Conservation (phyloP, 2,797 vertebrate species). For the Merluccius polli region DNA sequence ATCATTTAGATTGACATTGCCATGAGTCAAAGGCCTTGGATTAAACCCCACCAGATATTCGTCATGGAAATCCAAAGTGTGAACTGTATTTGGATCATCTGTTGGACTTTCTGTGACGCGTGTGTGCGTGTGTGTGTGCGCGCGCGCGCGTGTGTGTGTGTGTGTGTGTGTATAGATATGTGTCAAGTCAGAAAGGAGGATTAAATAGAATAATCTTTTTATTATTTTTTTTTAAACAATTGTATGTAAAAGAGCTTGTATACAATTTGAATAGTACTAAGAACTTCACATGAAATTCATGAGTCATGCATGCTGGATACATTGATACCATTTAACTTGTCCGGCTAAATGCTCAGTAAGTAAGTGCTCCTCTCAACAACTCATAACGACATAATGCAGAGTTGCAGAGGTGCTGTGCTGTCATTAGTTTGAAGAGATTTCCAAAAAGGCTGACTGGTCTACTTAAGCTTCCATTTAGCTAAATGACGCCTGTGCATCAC, state of each 20-base stretch:
- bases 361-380: not conserved
- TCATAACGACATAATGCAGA: not conserved
- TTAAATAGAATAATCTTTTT: not conserved
- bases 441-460: not conserved
- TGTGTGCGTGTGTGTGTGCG: not conserved
- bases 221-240: too few species aligned
- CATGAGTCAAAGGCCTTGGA: constrained; percentile 7
- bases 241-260: not conserved
- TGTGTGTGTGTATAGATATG: not conserved
- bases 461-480: not conserved
- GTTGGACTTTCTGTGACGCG: not conserved
- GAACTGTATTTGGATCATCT: constrained; percentile 9
- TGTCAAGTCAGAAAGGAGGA: too few species aligned
- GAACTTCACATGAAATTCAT: not conserved
- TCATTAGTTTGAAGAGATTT: not conserved
- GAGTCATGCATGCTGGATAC: not conserved
- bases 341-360: not conserved
- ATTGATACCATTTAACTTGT: not conserved
- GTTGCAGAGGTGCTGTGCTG: not conserved
- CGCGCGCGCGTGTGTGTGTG: not conserved
- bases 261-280: not conserved
- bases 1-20: constrained; percentile 29
- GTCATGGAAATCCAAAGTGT: not conserved
- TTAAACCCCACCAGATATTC: not conserved
- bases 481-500: too few species aligned